Evolutionary conservation across 2,113 vertebrate species (phyloP).

Genomic region (Upupa epops): DNA sequence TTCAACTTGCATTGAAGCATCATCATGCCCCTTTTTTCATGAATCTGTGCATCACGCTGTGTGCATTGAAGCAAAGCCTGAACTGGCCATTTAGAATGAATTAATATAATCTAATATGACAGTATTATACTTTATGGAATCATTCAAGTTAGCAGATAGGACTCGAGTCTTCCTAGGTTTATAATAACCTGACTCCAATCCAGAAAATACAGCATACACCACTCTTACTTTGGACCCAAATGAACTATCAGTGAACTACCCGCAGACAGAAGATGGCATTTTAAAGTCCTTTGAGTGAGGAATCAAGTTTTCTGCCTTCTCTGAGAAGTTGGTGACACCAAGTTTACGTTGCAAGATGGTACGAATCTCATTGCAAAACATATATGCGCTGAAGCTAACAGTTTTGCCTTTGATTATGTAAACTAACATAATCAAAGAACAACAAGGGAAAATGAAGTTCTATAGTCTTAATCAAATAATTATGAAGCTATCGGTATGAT

Average conservation of each 20-base stretch:
- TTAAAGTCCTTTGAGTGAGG: background rate
- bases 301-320: background rate
- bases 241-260: background rate
- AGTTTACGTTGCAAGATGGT: background rate
- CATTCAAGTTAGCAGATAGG: background rate
- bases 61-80: background rate
- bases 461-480: background rate
- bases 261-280: background rate
- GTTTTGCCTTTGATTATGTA: background rate
- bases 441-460: background rate
- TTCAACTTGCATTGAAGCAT: background rate
- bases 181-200: background rate
- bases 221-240: background rate
- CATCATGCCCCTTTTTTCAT: background rate
- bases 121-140: background rate
- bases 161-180: background rate
- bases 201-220: background rate
- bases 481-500: background rate
- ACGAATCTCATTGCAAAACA: background rate
- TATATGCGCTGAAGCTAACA: background rate
- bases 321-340: background rate
- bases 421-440: background rate
- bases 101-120: background rate
- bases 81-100: background rate
- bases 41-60: background rate